A percentile compares a stretch with the other conserved stretches of the same genome.
phyloP scores from a whole-genome alignment of 1,140 invertebrate species.

The Calliopsis andreniformis region DNA sequence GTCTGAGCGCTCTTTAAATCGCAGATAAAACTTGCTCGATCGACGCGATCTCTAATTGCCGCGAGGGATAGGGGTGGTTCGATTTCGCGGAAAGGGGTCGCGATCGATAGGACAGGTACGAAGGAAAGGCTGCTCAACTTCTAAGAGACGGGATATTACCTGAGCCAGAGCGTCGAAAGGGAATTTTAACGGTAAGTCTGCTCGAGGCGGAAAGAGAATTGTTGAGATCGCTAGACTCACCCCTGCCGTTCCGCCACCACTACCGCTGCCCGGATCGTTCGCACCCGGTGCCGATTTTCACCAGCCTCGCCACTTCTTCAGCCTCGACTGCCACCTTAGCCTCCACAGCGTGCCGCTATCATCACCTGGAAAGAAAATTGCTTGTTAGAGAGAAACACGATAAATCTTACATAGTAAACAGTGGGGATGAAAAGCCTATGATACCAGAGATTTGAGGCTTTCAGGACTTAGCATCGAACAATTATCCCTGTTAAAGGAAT shows the following conservation, averaged over 20 bases:
- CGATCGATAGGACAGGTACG: too few species aligned
- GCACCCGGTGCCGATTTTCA: constrained; percentile 75
- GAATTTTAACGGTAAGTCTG: not conserved
- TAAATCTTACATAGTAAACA: too few species aligned
- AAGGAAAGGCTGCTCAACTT: too few species aligned
- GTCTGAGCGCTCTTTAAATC: not conserved
- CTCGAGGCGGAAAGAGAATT: not conserved
- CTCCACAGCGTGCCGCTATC: constrained; percentile 69
- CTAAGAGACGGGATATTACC: too few species aligned
- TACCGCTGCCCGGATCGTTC: constrained; percentile 79
- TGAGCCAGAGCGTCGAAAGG: too few species aligned
- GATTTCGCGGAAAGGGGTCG: not conserved
- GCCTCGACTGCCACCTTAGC: constrained; percentile 62
- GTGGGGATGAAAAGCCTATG: too few species aligned
- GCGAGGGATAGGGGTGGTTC: not conserved
- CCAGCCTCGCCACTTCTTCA: constrained; percentile 73
- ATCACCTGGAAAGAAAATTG: constrained; percentile 74
- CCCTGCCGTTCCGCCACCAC: constrained; percentile 80
- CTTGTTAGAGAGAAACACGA: not conserved
- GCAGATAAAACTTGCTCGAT: constrained; percentile 1
- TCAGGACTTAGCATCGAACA: too few species aligned
- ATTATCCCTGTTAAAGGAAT: too few species aligned
- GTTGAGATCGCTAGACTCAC: constrained; percentile 62
- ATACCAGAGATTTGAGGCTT: too few species aligned
- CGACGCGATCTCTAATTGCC: not conserved